These are phyloP conservation scores for Drosophila punjabiensis DNA, from an alignment of 1,140 invertebrate genomes.

Conservation along the genomic window DNA sequence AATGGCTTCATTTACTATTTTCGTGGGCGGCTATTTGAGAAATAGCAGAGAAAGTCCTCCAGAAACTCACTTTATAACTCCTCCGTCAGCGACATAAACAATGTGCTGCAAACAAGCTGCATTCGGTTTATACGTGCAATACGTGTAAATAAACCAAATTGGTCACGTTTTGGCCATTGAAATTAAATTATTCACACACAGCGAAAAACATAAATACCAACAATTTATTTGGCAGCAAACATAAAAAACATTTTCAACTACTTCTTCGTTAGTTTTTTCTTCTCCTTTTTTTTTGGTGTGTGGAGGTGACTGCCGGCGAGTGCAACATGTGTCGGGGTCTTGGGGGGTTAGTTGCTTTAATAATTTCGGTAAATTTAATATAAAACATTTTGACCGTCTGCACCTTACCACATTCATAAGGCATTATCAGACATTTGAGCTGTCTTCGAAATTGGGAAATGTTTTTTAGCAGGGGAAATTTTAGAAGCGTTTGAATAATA, in stretches of 20 bases:
- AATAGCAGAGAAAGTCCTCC: conserved; percentile 44
- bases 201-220: conserved; percentile 71
- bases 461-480: background rate
- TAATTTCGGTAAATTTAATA: conserved; percentile 73
- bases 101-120: conserved; percentile 44
- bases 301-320: background rate
- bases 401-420: conserved; percentile 52
- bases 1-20: conserved; percentile 61
- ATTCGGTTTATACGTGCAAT: conserved; percentile 81
- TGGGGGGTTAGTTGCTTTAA: conserved; percentile 41
- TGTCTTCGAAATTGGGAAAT: background rate
- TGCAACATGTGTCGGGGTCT: conserved; percentile 44
- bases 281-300: background rate
- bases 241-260: conserved; percentile 52
- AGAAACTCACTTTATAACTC: conserved; percentile 1
- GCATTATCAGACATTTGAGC: background rate
- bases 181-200: conserved; percentile 74
- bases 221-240: conserved; percentile 75
- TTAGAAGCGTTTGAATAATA: background rate
- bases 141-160: conserved; percentile 85
- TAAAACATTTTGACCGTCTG: conserved; percentile 65
- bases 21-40: conserved; percentile 39
- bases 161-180: conserved; percentile 82
- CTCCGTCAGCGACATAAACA: conserved; percentile 1
- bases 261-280: conserved; percentile 26